Evolutionary conservation across 2,113 vertebrate genomes (phyloP).

Genomic region (Meriones unguiculatus): DNA sequence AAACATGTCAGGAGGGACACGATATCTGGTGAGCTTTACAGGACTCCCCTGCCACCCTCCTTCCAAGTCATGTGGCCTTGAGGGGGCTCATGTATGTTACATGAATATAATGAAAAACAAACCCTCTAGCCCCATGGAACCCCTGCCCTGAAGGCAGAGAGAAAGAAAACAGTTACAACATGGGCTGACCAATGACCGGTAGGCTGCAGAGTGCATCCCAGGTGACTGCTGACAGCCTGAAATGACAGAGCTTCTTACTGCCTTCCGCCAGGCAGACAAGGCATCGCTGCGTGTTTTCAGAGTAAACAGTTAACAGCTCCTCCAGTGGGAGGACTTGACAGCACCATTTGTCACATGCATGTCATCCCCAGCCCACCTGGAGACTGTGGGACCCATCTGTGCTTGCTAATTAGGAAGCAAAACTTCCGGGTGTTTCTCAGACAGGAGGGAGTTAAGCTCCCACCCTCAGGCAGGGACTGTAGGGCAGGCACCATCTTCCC

Average conservation of each 20-base stretch:
- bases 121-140: not conserved
- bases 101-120: not conserved
- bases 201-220: accelerated
- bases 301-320: not conserved
- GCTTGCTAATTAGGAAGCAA: not conserved
- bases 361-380: not conserved
- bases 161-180: not conserved
- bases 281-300: accelerated
- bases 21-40: accelerated
- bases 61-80: not conserved
- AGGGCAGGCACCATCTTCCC: accelerated
- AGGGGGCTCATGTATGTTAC: not conserved
- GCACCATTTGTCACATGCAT: not conserved
- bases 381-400: not conserved
- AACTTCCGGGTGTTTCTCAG: not conserved
- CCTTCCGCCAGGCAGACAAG: not conserved
- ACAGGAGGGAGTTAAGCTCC: not conserved
- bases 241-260: not conserved
- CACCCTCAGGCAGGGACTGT: not conserved
- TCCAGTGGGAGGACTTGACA: accelerated
- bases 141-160: accelerated
- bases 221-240: not conserved
- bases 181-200: accelerated
- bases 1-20: not conserved
- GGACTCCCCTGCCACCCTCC: not conserved